Evolutionary conservation across 2,113 vertebrate genomes (phyloP).

Genomic region (Coracopsis vasa): DNA sequence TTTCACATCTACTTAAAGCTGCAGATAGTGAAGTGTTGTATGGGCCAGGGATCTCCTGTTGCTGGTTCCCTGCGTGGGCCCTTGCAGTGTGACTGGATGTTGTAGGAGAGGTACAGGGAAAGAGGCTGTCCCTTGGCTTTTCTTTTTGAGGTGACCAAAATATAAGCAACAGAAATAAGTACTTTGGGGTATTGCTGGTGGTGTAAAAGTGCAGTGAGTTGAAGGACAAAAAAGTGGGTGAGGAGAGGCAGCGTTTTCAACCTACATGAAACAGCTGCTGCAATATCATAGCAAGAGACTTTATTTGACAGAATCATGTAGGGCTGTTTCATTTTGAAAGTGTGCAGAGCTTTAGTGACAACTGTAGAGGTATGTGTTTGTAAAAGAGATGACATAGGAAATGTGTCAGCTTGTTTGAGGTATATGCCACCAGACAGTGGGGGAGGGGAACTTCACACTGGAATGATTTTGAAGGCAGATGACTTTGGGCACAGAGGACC

Average conservation of each 20-base stretch:
- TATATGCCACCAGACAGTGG: not conserved
- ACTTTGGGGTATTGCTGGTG: not conserved
- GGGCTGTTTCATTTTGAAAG: not conserved
- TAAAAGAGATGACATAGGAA: not conserved
- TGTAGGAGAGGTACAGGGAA: not conserved
- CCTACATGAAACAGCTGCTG: not conserved
- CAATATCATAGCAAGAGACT: not conserved
- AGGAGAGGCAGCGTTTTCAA: not conserved
- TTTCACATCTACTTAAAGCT: not conserved
- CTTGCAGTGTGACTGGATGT: not conserved
- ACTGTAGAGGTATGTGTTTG: not conserved
- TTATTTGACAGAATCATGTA: not conserved
- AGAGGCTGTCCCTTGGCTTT: not conserved
- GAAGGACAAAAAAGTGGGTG: not conserved
- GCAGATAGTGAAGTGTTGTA: not conserved
- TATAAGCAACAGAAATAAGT: not conserved
- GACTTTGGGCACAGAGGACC: not conserved
- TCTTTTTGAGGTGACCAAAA: not conserved
- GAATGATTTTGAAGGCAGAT: not conserved
- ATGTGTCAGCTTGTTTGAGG: not conserved
- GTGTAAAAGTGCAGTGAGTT: not conserved
- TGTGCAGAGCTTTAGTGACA: not conserved
- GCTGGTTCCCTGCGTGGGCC: not conserved
- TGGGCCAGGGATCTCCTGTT: not conserved
- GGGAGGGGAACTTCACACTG: not conserved